Evolutionary conservation across 2,113 vertebrate species (phyloP).

Genomic region (Xerus inauris): DNA sequence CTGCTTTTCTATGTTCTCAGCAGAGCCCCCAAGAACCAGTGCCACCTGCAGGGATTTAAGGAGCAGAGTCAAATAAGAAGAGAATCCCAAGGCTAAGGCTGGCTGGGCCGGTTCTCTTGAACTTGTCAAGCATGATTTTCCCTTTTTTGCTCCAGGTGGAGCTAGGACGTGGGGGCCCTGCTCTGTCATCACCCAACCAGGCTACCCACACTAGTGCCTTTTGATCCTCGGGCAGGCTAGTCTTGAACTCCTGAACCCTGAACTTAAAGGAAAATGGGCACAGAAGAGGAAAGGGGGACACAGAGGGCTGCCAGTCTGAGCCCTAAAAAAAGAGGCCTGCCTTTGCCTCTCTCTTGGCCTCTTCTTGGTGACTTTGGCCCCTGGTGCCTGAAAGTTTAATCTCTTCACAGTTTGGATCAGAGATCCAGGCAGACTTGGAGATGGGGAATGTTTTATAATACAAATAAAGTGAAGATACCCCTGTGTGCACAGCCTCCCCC

Average conservation of each 20-base stretch:
- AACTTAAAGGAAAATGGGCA: not conserved
- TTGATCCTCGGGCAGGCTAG: not conserved
- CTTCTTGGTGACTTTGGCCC: not conserved
- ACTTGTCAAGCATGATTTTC: slow-evolving; percentile 58
- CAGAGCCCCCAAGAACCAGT: slow-evolving; percentile 20
- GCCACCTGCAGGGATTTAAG: not conserved
- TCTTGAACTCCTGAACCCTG: slow-evolving; percentile 48
- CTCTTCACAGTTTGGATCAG: not conserved
- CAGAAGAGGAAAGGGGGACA: no score
- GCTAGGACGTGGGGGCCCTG: slow-evolving; percentile 1
- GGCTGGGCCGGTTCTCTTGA: slow-evolving; percentile 67
- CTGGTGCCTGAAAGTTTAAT: not conserved
- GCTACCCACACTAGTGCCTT: slow-evolving; percentile 32
- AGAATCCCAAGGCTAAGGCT: slow-evolving; percentile 41
- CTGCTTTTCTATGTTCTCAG: not conserved
- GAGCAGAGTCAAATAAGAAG: slow-evolving; percentile 24
- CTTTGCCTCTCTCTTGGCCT: not conserved
- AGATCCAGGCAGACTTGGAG: not conserved
- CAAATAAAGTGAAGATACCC: not conserved
- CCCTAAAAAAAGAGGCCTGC: not conserved
- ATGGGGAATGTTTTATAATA: not conserved
- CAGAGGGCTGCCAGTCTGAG: not conserved
- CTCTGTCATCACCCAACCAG: slow-evolving; percentile 14
- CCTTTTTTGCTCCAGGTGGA: not conserved
- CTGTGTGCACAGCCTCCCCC: not conserved